These are phyloP conservation scores for Osedax frankpressi DNA, from an alignment of 2,888 invertebrate species.

Conservation along the genomic window DNA sequence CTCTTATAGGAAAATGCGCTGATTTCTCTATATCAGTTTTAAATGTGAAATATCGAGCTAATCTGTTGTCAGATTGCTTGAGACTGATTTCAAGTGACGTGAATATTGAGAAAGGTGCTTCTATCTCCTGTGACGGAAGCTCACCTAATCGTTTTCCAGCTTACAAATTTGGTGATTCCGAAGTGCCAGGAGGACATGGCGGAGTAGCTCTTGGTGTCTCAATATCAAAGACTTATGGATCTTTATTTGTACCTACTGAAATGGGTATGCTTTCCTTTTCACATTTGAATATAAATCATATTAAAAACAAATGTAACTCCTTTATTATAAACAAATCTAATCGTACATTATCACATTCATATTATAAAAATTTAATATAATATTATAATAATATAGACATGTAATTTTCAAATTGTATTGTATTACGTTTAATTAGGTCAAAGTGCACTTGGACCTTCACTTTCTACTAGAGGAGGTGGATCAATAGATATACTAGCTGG, in stretches of 20 bases:
- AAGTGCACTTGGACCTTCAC: constrained; percentile 12
- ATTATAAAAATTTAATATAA: too few species aligned
- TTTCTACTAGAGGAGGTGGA: constrained; percentile 29
- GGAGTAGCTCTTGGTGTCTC: constrained; percentile 17
- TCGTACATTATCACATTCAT: too few species aligned
- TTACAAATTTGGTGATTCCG: background rate
- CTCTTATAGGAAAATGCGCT: constrained; percentile 31
- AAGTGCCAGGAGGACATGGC: background rate
- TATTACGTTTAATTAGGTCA: too few species aligned
- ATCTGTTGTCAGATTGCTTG: constrained; percentile 30
- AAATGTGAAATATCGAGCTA: constrained; percentile 30
- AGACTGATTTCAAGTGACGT: constrained; percentile 29
- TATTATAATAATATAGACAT: too few species aligned
- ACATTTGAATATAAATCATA: too few species aligned
- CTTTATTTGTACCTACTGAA: constrained; percentile 29
- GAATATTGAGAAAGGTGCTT: constrained; percentile 30
- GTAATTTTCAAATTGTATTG: too few species aligned
- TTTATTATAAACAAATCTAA: too few species aligned
- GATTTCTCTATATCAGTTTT: constrained; percentile 29
- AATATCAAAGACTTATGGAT: constrained; percentile 28
- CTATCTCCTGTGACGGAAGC: constrained; percentile 23
- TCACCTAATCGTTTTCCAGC: background rate
- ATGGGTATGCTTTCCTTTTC: too few species aligned
- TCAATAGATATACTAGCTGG: constrained; percentile 29
- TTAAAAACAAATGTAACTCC: too few species aligned